Evolutionary conservation across 2,113 vertebrate species (phyloP), one percentile per base, ranked within the genome.

Genomic region (Tamias sibiricus): DNA sequence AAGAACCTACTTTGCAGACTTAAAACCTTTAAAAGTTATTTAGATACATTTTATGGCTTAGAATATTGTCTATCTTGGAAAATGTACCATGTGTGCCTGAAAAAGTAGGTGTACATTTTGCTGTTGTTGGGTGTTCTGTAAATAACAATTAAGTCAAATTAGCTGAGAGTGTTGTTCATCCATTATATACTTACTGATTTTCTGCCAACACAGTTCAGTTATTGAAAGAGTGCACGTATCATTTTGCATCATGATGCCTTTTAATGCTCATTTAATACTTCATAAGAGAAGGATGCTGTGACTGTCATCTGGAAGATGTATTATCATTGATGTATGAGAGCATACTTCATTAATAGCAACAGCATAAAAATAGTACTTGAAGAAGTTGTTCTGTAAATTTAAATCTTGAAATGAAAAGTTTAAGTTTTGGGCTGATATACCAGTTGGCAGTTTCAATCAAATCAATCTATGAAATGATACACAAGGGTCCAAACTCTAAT

Each of bases 361-460:
- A 4, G 12, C 17, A 6, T 49, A 19, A 82, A 82, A 91, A 74
- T 30, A 75, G 35, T 22, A 52, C 68, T 86, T 57, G 37, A 32
- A 91, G 88, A 24, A 69, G 14, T 44, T 69, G 28, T n/a, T 71
- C 87, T 87, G 11, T 59, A 62, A 68, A 49, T 76, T 75, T 81
- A 54, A 62, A 49, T 90, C 59, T 92, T 68, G 37, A 87, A 92
- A 86, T 64, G 28, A 97, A 44, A 90, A n/a, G 35, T 79, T 84
- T 35, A 40, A 64, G 47, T 57, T 37, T 14, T 52, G 62, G 88
- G 40, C 49, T 72, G 19, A 87, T 54, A 84, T 74, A 12, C 14
- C 12, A 42, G 66, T 68, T 74, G 66, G 85, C 68, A 64, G 54
- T 24, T 79, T 80, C 37, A 57, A 32, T 90, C 69, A 77, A 2